Conservation (phyloP, 1,140 invertebrate species). For the Lepidurus packardi region DNA sequence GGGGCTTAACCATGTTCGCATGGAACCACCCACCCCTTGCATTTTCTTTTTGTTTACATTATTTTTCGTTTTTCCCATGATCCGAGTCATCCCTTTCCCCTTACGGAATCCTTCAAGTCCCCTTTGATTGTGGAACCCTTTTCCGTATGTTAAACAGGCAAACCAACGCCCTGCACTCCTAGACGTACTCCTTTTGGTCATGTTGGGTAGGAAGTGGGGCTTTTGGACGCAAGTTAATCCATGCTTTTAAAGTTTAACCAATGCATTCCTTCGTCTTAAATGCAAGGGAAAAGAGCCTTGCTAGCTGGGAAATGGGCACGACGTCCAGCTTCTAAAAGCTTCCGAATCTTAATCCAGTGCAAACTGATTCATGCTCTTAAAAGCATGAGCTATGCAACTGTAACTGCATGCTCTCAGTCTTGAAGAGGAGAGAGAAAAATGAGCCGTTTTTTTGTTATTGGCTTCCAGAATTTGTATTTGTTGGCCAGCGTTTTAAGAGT, state of each 20-base stretch:
- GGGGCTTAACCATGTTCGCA: conserved; percentile 41
- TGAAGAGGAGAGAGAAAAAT: conserved; percentile 3
- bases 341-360: not conserved
- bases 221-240: not conserved
- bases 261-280: conserved; percentile 19
- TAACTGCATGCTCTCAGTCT: not conserved
- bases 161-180: too few species aligned
- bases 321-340: not conserved
- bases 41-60: conserved; percentile 32
- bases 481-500: not conserved
- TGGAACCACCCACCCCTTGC: conserved; percentile 32
- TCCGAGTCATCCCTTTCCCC: conserved; percentile 2
- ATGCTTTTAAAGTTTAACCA: conserved; percentile 6
- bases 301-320: not conserved
- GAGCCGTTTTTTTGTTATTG: not conserved
- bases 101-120: not conserved
- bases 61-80: conserved; percentile 23
- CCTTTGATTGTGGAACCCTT: too few species aligned
- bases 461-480: not conserved
- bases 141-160: too few species aligned
- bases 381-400: not conserved
- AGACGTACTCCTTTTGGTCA: too few species aligned
- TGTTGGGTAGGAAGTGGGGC: not conserved
- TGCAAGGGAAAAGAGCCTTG: not conserved
- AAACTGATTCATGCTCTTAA: not conserved